Evolutionary conservation across 2,113 vertebrate genomes (phyloP), one percentile per base, ranked within the genome.

Genomic region (Rhinogobius similis): DNA sequence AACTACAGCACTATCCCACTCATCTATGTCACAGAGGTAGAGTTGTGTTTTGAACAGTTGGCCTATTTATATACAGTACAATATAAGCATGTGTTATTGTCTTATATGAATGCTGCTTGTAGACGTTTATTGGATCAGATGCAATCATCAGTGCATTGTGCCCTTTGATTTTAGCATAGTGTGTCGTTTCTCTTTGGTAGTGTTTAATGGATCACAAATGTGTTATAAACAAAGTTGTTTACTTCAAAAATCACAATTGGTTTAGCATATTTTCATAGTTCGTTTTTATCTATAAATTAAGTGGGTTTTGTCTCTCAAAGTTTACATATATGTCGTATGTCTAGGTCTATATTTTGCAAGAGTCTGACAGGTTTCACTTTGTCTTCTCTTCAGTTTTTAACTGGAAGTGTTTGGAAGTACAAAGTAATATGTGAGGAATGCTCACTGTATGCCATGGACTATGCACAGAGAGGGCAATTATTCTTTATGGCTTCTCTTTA

Each of bases 21-120:
- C 83, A 88, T 92, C 86, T 84, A 77, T 69, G 86, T 91, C 32
- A 91, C 89, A 38, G 87, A 92, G 90, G 90, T 92, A 90, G 73
- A 10, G 20, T 76, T 56, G 44, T 58, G 23, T 62, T 65, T 43
- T 58, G 71, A 4, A 27, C 27, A 64, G 23, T 36, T 21, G 29
- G 7, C 32, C 0, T 41, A 14, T 24, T 63, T 13, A n/a, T n/a
- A n/a, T n/a, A n/a, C n/a, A n/a, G n/a, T n/a, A n/a, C n/a, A n/a
- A n/a, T n/a, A n/a, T 32, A n/a, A 12, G 62, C 1, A 48, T 32
- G 44, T 23, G 43, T 14, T 36, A 0, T 9, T 3, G 43, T 14
- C 52, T 10, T 41, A 62, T 32, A 44, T 50, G 38, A 67, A 20
- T 23, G n/a, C 27, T 61, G 58, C 18, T 61, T 20, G 6, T 36